Conservation (phyloP, 2,888 invertebrate species). For the Dendrolimus houi region DNA sequence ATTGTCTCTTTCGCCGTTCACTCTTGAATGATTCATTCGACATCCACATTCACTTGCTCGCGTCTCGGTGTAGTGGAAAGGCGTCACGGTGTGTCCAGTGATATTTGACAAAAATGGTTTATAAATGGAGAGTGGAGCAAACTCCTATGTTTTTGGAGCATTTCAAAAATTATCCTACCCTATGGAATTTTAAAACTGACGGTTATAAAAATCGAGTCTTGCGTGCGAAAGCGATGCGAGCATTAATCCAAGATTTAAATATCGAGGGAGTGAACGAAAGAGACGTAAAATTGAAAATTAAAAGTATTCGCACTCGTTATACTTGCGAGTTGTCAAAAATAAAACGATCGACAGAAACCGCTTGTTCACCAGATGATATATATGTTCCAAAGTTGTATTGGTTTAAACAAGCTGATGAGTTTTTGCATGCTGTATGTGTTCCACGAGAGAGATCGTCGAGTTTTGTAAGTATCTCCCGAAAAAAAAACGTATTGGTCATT, state of each 20-base stretch:
- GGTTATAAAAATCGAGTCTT: conserved; percentile 15
- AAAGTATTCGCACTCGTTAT: conserved; percentile 11
- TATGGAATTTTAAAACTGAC: conserved; percentile 16
- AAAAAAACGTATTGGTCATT: too few relatives aligned
- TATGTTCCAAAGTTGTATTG: conserved; percentile 14
- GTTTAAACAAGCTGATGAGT: conserved; percentile 11
- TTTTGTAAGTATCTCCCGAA: conserved; percentile 5
- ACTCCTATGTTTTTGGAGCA: conserved; percentile 14
- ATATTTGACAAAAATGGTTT: conserved; percentile 14
- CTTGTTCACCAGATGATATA: conserved; percentile 11
- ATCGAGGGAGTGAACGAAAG: conserved; percentile 9
- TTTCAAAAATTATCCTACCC: conserved; percentile 16
- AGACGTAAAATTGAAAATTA: conserved; percentile 11
- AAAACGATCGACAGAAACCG: conserved; percentile 11
- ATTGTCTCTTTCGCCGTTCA: too few relatives aligned
- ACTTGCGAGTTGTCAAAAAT: conserved; percentile 12
- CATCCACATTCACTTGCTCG: too few relatives aligned
- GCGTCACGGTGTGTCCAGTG: conserved; percentile 6
- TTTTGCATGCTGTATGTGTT: conserved; percentile 12
- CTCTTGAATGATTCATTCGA: neutral
- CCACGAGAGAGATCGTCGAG: conserved; percentile 8
- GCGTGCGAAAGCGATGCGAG: conserved; percentile 15
- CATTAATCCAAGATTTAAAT: conserved; percentile 17
- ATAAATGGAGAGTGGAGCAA: conserved; percentile 16
- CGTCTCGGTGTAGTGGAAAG: conserved; percentile 6